A percentile compares a stretch with the other conserved stretches of the same genome.
These are phyloP conservation scores for human DNA, from an alignment of 2,113 vertebrate genomes.

Conservation along the genomic window DNA sequence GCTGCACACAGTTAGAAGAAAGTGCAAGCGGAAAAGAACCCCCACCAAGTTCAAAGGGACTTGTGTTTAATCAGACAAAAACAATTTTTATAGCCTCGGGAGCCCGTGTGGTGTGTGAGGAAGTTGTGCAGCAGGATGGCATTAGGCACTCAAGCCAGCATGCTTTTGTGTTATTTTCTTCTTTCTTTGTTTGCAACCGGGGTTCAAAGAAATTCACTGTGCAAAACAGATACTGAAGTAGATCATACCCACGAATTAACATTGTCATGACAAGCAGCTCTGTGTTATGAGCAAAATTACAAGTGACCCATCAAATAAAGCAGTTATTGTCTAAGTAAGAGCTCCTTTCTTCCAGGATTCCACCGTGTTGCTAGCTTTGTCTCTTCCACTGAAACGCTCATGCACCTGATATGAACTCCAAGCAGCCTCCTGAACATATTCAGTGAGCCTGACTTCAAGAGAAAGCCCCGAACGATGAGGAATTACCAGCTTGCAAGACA, in stretches of 20 bases:
- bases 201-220: not conserved
- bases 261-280: not conserved
- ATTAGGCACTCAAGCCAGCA: slow-evolving; percentile 12
- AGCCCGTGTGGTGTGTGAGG: not conserved
- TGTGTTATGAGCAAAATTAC: not conserved
- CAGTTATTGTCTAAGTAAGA: too few species aligned
- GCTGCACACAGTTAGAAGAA: slow-evolving; percentile 71
- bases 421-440: not conserved
- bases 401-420: not conserved
- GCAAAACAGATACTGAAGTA: not conserved
- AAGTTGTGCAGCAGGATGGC: slow-evolving; percentile 39
- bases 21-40: slow-evolving; percentile 55
- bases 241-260: not conserved
- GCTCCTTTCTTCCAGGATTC: not conserved
- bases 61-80: slow-evolving; percentile 62
- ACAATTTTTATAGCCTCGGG: slow-evolving; percentile 58
- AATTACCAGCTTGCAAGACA: not conserved
- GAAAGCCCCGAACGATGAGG: not conserved
- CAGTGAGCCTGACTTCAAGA: rapidly evolving
- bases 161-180: not conserved
- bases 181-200: slow-evolving; percentile 1
- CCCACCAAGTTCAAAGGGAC: slow-evolving; percentile 80
- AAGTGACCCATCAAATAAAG: not conserved
- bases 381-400: not conserved
- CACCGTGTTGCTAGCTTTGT: rapidly evolving